Evolutionary conservation across 2,888 invertebrate genomes (phyloP).

Genomic region (Aphodius sticticus): DNA sequence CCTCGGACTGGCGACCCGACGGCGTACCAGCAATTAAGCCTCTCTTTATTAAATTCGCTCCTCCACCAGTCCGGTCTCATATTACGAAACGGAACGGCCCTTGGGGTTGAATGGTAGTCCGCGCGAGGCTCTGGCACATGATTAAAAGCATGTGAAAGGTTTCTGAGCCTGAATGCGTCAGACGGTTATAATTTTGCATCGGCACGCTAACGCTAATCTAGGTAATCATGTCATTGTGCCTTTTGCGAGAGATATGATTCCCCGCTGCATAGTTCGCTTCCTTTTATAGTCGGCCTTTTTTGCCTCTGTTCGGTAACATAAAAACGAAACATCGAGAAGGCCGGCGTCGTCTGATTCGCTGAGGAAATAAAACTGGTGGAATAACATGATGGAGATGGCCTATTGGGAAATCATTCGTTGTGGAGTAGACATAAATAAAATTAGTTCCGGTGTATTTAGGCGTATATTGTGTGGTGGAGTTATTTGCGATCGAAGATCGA

Average conservation of each 20-base stretch:
- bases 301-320: neutral
- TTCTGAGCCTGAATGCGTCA: neutral
- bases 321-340: neutral
- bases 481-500: too few species aligned
- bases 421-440: neutral
- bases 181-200: neutral
- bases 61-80: neutral
- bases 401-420: neutral
- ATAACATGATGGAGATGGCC: neutral
- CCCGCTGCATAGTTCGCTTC: neutral
- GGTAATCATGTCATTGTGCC: neutral
- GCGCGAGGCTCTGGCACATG: neutral
- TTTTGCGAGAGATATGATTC: neutral
- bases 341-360: neutral
- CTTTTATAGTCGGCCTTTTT: neutral
- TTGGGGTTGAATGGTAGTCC: neutral
- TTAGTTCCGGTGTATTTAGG: neutral
- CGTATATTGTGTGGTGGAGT: too few species aligned
- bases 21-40: neutral
- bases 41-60: neutral
- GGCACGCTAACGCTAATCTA: neutral
- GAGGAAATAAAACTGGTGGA: neutral
- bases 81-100: neutral
- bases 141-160: neutral
- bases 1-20: neutral